Evolutionary conservation across 2,888 invertebrate species (phyloP).

Genomic region (Anoncus sp.): DNA sequence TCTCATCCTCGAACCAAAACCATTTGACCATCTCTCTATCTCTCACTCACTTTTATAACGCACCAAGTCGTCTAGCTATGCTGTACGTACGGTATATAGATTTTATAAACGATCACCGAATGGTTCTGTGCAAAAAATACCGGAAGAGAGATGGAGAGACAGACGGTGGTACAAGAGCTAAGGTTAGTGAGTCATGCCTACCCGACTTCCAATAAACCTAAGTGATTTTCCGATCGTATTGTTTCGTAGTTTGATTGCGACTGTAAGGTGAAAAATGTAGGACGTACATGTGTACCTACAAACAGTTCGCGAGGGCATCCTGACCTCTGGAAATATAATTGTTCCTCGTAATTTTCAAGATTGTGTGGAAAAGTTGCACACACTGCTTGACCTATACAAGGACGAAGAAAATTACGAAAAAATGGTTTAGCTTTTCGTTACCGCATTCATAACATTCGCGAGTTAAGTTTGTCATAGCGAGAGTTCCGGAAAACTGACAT

Average conservation of each 20-base stretch:
- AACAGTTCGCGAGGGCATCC: conserved; percentile 12
- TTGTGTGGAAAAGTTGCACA: conserved; percentile 10
- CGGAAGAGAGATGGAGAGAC: conserved; percentile 26
- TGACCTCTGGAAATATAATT: conserved; percentile 34
- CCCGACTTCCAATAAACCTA: conserved; percentile 71
- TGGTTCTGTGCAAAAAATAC: conserved; percentile 55
- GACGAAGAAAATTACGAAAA: background rate
- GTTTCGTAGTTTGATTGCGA: conserved; percentile 75
- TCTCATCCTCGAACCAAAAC: conserved; percentile 60
- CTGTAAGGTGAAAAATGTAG: conserved; percentile 64
- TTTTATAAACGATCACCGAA: conserved; percentile 76
- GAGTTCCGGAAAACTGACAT: conserved; percentile 26
- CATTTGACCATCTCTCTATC: conserved; percentile 30
- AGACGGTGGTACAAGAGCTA: conserved; percentile 14
- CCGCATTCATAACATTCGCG: too few species aligned
- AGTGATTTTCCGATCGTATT: conserved; percentile 79
- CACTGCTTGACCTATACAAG: too few species aligned
- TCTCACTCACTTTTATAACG: conserved; percentile 71
- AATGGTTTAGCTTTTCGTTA: background rate
- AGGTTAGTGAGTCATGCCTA: conserved; percentile 55
- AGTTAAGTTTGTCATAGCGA: too few species aligned
- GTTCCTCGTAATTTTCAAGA: conserved; percentile 6
- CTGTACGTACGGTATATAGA: conserved; percentile 75
- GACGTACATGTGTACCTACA: conserved; percentile 26
- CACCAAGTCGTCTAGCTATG: conserved; percentile 73